Evolutionary conservation across 2,888 invertebrate genomes (phyloP), one percentile per base, ranked within the genome.

Genomic region (Apamea sordens): DNA sequence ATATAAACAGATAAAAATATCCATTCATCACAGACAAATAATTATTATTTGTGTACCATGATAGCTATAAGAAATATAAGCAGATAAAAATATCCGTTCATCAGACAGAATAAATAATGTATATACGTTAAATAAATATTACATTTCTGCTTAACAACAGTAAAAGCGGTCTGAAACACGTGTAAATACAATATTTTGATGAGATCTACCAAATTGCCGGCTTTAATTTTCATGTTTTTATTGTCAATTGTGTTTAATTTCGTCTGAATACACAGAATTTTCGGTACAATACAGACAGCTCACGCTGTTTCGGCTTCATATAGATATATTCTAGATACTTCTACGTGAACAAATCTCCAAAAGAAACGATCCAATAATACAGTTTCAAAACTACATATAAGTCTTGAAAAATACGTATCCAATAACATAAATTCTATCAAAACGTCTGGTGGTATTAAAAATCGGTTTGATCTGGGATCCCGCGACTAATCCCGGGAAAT

Each of bases 401-500:
- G 24, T 76, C 59, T 76, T 74, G 73, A 81, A 74, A 83, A 86
- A 77, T 78, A 64, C 53, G 50, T 69, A 75, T 78, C 70, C 47
- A 78, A 84, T 86, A 76, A 75, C 69, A 87, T 82, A 87, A 83
- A 89, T 78, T 80, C 78, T 77, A 79, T 77, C 50, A 28, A 61
- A 86, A 76, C 69, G 79, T 79, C 70, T 61, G 41, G 47, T 24
- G 69, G 72, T 81, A 86, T 89, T 89, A 87, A 89, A 84, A 86
- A 73, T 77, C 70, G 73, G 65, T 80, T 82, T 68, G 77, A 86
- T 87, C 82, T 67, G 63, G 76, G 72, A 86, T 86, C 75, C 63
- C 72, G 80, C 64, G 70, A 77, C 77, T 86, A 87, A 87, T 88
- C 86, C 86, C 88, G 84, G 81, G 71, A 76, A 86, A 85, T 85